Conservation (phyloP, 2,797 vertebrate genomes). For the Phyllotis vaccarum region DNA sequence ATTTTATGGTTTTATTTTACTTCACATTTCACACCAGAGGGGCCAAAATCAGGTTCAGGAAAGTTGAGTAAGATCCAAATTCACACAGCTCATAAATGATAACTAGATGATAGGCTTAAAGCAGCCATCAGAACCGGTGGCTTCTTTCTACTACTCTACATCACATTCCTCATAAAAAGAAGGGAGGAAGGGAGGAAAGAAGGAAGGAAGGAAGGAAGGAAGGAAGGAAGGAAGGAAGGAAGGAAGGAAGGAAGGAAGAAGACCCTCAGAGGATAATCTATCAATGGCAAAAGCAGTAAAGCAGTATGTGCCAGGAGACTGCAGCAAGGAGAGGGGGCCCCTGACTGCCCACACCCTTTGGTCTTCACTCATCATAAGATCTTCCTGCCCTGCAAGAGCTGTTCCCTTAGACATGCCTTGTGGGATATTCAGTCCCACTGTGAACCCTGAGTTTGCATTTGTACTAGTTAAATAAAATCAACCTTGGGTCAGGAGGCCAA, state of each 20-base stretch:
- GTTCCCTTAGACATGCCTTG: neutral
- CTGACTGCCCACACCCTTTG: too few species aligned
- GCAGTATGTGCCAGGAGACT: neutral
- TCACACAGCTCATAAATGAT: constrained; percentile 19
- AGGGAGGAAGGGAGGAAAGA: too few species aligned
- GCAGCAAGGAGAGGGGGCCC: neutral
- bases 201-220: too few species aligned
- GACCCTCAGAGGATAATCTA: neutral
- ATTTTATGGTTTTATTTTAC: neutral
- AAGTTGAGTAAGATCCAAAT: constrained; percentile 23
- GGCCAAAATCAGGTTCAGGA: neutral
- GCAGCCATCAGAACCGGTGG: neutral
- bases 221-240: too few species aligned
- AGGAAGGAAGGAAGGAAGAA: too few species aligned
- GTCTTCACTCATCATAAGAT: neutral
- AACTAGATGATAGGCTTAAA: constrained; percentile 21
- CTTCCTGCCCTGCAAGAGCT: neutral
- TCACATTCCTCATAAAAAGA: neutral
- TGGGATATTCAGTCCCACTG: neutral
- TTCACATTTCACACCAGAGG: neutral
- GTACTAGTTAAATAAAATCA: neutral
- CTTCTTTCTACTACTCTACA: constrained; percentile 7
- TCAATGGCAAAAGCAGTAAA: neutral
- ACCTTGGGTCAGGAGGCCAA: neutral
- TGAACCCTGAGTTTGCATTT: neutral